Conservation (phyloP, 2,113 vertebrate species). For the Australoheros scitulus region DNA sequence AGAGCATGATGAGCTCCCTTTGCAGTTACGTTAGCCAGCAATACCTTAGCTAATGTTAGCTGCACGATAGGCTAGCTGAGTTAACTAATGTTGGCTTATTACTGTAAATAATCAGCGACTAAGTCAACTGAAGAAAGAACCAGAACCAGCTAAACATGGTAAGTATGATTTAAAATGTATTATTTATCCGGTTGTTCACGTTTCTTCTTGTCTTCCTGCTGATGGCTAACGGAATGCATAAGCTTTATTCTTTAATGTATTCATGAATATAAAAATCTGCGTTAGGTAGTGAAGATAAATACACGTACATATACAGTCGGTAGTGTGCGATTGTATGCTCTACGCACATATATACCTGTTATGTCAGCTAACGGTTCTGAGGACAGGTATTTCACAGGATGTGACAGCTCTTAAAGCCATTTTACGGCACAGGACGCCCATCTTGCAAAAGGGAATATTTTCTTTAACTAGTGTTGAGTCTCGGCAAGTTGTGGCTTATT, state of each 20-base stretch:
- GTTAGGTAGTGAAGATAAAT: neutral
- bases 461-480: constrained; percentile 42
- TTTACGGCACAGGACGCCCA: constrained; percentile 59
- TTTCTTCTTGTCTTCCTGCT: neutral
- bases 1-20: constrained; percentile 59
- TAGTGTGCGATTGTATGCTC: neutral
- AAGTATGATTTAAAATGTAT: constrained; percentile 1
- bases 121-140: constrained; percentile 19
- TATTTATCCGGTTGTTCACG: neutral
- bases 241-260: neutral
- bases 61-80: constrained; percentile 32
- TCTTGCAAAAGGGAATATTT: constrained; percentile 70
- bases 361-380: constrained; percentile 52
- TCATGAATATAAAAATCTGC: neutral
- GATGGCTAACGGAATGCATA: constrained; percentile 17
- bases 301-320: neutral
- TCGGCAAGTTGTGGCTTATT: constrained; percentile 77
- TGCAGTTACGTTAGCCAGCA: constrained; percentile 56
- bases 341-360: neutral
- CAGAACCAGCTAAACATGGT: constrained; percentile 70
- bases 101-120: constrained; percentile 44
- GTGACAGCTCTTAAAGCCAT: constrained; percentile 54
- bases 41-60: constrained; percentile 67
- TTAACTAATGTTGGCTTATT: constrained; percentile 42
- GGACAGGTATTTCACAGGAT: constrained; percentile 45